phyloP scores from a whole-genome alignment of 2,113 vertebrate species.

The Sylvicapra grimmia region DNA sequence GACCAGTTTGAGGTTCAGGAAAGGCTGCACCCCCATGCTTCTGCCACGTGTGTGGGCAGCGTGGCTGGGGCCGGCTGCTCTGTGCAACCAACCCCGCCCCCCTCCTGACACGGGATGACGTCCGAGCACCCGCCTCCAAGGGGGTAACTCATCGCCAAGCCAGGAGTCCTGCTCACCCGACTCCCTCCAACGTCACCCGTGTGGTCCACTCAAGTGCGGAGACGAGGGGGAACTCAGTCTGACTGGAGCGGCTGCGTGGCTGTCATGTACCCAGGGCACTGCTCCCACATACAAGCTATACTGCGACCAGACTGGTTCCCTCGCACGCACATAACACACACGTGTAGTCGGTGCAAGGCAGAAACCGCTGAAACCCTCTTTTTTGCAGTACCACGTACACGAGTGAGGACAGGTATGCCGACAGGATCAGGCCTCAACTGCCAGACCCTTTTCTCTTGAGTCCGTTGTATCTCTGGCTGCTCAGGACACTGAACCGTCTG shows the following conservation, averaged over 20 bases:
- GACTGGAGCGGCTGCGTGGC: fast-evolving
- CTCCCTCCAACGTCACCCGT: fast-evolving
- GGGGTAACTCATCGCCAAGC: background rate
- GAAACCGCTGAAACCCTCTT: background rate
- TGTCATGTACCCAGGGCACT: background rate
- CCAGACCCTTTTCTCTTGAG: background rate
- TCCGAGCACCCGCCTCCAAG: background rate
- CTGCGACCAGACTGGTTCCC: fast-evolving
- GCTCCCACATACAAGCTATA: background rate
- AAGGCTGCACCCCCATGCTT: background rate
- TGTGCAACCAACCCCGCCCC: background rate
- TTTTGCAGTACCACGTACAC: background rate
- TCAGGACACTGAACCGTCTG: background rate
- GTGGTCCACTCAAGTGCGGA: background rate
- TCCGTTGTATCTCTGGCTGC: background rate
- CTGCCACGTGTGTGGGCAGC: fast-evolving
- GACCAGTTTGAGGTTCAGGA: conserved; percentile 28
- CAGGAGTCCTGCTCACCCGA: background rate
- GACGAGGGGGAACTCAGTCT: background rate
- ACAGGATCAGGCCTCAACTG: background rate
- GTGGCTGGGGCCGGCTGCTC: background rate
- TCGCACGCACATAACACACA: no score
- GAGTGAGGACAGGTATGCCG: background rate
- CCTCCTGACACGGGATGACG: background rate
- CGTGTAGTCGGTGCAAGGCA: background rate